phyloP scores from a whole-genome alignment of 2,888 invertebrate genomes.

The Bugula neritina region DNA sequence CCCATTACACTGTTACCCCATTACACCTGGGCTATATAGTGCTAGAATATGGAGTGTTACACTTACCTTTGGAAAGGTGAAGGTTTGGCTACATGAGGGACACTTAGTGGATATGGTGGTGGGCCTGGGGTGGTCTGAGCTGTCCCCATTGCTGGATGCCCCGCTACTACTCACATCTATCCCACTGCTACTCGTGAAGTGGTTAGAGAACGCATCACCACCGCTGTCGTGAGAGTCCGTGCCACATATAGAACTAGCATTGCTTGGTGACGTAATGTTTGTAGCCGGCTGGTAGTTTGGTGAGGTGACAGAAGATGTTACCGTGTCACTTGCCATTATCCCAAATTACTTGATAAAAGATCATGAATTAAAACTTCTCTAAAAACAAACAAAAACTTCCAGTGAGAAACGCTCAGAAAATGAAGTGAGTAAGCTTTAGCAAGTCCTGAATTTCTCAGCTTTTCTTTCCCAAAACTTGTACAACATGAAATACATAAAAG shows the following conservation, averaged over 20 bases:
- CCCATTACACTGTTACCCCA: too few relatives aligned
- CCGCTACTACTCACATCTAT: slow-evolving; percentile 21
- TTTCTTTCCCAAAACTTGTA: too few relatives aligned
- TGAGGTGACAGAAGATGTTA: too few relatives aligned
- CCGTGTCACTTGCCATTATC: too few relatives aligned
- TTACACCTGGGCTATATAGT: too few relatives aligned
- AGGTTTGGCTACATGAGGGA: slow-evolving; percentile 70
- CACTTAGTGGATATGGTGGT: slow-evolving; percentile 55
- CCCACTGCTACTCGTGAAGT: slow-evolving; percentile 5
- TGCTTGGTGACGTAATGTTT: not conserved
- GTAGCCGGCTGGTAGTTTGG: not conserved
- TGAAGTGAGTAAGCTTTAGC: too few relatives aligned
- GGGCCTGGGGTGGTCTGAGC: slow-evolving; percentile 29
- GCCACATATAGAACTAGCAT: slow-evolving; percentile 14
- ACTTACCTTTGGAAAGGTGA: slow-evolving; percentile 43
- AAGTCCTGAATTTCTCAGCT: too few relatives aligned
- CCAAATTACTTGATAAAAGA: not conserved
- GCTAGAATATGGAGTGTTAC: too few relatives aligned
- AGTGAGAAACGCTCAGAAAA: too few relatives aligned
- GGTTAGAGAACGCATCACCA: slow-evolving; percentile 4
- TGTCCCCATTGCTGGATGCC: not conserved
- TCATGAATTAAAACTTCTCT: too few relatives aligned
- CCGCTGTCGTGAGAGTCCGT: slow-evolving; percentile 21
- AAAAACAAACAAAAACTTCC: too few relatives aligned
- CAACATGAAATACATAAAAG: too few relatives aligned